These are phyloP conservation scores for Neogobius melanostomus DNA, from an alignment of 2,113 vertebrate species.

Conservation along the genomic window DNA sequence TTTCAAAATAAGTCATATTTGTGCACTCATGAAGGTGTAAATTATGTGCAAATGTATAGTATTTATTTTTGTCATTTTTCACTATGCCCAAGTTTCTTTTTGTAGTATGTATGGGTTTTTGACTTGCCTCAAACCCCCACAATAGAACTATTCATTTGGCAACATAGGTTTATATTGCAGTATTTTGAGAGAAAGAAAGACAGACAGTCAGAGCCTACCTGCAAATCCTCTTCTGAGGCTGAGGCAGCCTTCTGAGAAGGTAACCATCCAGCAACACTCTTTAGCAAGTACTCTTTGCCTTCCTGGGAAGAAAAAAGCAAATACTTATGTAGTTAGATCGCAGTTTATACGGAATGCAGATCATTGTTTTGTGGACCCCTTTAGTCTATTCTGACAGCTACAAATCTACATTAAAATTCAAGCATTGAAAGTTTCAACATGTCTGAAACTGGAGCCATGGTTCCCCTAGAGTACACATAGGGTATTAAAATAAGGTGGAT, in stretches of 20 bases:
- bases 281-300: slow-evolving; percentile 78
- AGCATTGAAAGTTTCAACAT: not conserved
- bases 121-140: slow-evolving; percentile 21
- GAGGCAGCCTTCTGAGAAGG: slow-evolving; percentile 66
- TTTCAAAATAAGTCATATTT: slow-evolving; percentile 10
- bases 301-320: slow-evolving; percentile 63
- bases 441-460: slow-evolving; percentile 35
- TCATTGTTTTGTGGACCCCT: not conserved
- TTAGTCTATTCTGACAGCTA: not conserved
- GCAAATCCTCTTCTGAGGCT: slow-evolving; percentile 52
- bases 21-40: not conserved
- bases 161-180: not conserved
- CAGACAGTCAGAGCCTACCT: slow-evolving; percentile 67
- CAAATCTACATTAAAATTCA: not conserved
- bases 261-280: slow-evolving; percentile 76
- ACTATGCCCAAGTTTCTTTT: slow-evolving; percentile 37
- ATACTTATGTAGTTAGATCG: not conserved
- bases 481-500: slow-evolving; percentile 24
- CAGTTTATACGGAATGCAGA: not conserved
- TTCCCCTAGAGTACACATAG: slow-evolving; percentile 52
- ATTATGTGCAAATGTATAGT: slow-evolving; percentile 1
- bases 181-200: not conserved
- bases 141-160: slow-evolving; percentile 46
- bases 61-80: slow-evolving; percentile 34
- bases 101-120: slow-evolving; percentile 39